These are phyloP conservation scores for Tiliqua scincoides DNA, from an alignment of 2,113 vertebrate genomes.

Conservation along the genomic window DNA sequence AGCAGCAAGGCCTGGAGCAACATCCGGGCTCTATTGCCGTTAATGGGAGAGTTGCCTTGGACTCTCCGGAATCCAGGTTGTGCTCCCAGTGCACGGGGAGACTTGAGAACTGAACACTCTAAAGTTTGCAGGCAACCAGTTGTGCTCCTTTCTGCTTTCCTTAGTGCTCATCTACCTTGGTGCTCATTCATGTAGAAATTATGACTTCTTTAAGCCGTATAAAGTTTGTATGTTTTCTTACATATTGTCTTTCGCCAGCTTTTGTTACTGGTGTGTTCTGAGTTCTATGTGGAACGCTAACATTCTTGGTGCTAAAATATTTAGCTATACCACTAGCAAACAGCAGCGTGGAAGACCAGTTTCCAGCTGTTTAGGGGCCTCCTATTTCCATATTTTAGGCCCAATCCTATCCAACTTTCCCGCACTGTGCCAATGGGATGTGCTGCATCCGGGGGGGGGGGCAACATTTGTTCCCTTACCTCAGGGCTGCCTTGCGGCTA, in stretches of 20 bases:
- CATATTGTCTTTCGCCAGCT: neutral
- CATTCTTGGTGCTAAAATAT: neutral
- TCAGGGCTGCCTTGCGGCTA: no score
- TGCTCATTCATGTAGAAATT: conserved; percentile 45
- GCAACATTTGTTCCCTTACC: no score
- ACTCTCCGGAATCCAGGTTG: neutral
- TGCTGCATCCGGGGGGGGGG: no score
- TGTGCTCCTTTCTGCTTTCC: conserved; percentile 33
- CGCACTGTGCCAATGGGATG: no score
- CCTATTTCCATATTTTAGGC: no score
- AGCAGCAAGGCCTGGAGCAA: conserved; percentile 28
- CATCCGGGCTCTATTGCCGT: neutral
- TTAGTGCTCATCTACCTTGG: no score
- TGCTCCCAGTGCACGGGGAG: neutral
- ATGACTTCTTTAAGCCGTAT: neutral
- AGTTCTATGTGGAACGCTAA: neutral
- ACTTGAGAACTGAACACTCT: neutral
- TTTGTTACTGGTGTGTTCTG: neutral
- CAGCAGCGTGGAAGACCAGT: neutral
- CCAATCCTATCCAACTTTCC: no score
- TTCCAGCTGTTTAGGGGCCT: neutral
- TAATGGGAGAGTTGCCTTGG: conserved; percentile 2
- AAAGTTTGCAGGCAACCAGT: neutral
- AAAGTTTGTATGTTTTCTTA: neutral
- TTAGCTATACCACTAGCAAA: neutral